phyloP scores from a whole-genome alignment of 2,797 vertebrate genomes.

The Hemitrygon akajei region DNA sequence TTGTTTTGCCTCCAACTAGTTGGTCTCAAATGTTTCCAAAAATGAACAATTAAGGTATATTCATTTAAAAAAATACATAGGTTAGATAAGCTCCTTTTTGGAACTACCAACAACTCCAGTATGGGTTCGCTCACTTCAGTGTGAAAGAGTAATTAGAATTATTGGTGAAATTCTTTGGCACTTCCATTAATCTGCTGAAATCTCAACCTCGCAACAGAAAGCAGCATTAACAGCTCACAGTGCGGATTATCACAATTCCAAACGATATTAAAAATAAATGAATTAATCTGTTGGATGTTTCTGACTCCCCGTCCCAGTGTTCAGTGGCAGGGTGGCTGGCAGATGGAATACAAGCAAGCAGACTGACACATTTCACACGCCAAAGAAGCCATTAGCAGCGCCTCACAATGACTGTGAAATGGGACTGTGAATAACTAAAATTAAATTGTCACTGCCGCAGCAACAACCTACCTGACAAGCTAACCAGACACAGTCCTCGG shows the following conservation, averaged over 20 bases:
- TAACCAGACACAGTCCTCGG: not conserved
- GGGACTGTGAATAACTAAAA: not conserved
- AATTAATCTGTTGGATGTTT: slow-evolving; percentile 19
- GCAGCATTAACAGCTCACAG: slow-evolving; percentile 5
- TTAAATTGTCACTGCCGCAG: not conserved
- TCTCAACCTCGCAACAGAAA: not conserved
- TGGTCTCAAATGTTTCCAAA: not conserved
- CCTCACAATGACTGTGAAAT: slow-evolving; percentile 19
- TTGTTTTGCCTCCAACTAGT: not conserved
- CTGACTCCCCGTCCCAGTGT: not conserved
- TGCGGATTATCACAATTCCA: not conserved
- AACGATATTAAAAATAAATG: not conserved
- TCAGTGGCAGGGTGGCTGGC: not conserved
- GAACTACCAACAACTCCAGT: not conserved
- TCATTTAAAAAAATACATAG: not conserved
- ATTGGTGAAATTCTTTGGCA: not conserved
- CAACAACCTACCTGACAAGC: not conserved
- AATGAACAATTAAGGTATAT: too few species aligned
- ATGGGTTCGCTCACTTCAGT: not conserved
- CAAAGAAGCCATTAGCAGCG: slow-evolving; percentile 13
- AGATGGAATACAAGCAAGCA: slow-evolving; percentile 3
- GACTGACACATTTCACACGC: slow-evolving; percentile 20
- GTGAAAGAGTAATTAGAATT: not conserved
- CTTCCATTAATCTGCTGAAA: not conserved
- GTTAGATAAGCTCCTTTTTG: not conserved